phyloP scores from a whole-genome alignment of 53 echinoderm and acorn worm species.

The Mesocentrotus franciscanus region DNA sequence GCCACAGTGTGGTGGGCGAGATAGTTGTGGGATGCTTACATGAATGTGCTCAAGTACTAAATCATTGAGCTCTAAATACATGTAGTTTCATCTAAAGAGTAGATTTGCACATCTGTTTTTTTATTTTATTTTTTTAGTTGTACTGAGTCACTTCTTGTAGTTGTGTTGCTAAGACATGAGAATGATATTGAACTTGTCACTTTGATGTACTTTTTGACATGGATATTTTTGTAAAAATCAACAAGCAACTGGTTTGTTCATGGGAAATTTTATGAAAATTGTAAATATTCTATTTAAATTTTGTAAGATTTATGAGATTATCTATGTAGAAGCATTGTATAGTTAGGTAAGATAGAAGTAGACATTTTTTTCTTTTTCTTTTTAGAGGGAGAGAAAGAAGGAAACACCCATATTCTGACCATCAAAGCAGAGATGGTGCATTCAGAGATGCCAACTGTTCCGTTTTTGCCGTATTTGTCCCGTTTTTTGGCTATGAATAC shows the following conservation, averaged over 20 bases:
- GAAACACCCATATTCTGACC: background rate
- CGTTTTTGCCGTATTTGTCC: too few species aligned
- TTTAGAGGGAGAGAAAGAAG: background rate
- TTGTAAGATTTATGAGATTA: constrained; percentile 35
- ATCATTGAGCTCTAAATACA: background rate
- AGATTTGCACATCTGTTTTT: background rate
- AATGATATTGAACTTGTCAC: background rate
- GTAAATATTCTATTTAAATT: constrained; percentile 41
- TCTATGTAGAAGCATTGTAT: constrained; percentile 12
- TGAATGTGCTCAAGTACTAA: background rate
- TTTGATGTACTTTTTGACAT: constrained; percentile 30
- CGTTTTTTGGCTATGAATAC: too few species aligned
- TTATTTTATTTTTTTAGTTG: background rate
- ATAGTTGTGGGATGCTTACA: too few species aligned
- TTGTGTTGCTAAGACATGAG: background rate
- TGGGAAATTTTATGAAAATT: constrained; percentile 16
- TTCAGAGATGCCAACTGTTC: too few species aligned
- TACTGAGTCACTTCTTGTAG: constrained; percentile 9
- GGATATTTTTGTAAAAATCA: constrained; percentile 31
- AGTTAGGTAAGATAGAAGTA: background rate
- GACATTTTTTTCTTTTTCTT: background rate
- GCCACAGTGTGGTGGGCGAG: too few species aligned
- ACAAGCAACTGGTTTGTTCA: constrained; percentile 40
- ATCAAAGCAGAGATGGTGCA: background rate
- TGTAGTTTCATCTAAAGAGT: background rate